Evolutionary conservation across 2,113 vertebrate species (phyloP).

Genomic region (Trematomus loennbergii): DNA sequence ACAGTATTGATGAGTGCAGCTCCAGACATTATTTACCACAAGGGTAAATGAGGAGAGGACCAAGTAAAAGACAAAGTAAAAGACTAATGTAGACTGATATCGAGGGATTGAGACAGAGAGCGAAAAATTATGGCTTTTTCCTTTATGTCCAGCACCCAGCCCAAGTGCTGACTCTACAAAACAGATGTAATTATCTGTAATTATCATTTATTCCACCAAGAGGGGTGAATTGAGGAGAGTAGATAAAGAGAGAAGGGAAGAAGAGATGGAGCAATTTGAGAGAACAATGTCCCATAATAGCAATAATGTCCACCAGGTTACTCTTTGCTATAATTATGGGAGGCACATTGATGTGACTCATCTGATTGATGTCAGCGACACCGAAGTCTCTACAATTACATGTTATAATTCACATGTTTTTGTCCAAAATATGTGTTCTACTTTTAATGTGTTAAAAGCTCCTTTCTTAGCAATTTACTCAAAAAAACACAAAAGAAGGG

Average conservation of each 20-base stretch:
- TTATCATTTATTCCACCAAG: constrained; percentile 30
- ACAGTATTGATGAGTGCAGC: too few species aligned
- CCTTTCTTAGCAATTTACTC: background rate
- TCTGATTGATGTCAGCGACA: constrained; percentile 4
- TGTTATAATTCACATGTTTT: background rate
- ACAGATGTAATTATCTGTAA: constrained; percentile 30
- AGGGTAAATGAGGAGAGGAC: background rate
- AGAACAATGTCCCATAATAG: constrained; percentile 23
- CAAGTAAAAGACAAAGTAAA: too few species aligned
- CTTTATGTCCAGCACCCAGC: constrained; percentile 9
- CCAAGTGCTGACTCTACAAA: constrained; percentile 24
- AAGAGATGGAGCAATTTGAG: background rate
- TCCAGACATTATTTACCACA: background rate
- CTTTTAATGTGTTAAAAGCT: constrained; percentile 8
- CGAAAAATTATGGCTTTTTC: constrained; percentile 13
- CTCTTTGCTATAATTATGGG: constrained; percentile 24
- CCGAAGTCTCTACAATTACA: background rate
- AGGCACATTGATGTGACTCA: constrained; percentile 7
- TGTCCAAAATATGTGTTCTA: background rate
- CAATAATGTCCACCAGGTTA: background rate
- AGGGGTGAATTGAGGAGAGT: constrained; percentile 3
- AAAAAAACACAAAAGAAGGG: background rate
- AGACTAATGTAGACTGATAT: background rate
- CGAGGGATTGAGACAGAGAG: background rate
- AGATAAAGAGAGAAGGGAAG: background rate